phyloP scores from a whole-genome alignment of 1,140 invertebrate genomes.

The Neodiprion lecontei region DNA sequence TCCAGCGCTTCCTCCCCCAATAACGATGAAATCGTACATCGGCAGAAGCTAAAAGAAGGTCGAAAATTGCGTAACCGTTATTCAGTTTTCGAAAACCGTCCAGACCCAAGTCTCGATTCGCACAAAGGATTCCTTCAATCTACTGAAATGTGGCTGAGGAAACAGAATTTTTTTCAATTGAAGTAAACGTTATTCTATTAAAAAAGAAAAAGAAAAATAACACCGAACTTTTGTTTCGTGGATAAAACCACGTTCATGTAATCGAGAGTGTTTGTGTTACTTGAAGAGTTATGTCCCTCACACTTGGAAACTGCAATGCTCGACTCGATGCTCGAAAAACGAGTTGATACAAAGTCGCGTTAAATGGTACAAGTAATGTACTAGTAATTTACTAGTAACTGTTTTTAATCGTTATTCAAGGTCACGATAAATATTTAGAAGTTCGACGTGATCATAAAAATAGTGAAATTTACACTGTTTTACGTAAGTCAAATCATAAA shows the following conservation, averaged over 20 bases:
- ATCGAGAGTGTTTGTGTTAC: not conserved
- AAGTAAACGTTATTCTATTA: conserved; percentile 12
- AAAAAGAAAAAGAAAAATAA: not conserved
- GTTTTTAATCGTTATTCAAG: too few relatives aligned
- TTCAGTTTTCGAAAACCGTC: not conserved
- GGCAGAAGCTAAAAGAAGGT: conserved; percentile 67
- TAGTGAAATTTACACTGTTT: too few relatives aligned
- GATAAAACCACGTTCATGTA: not conserved
- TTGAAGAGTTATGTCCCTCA: too few relatives aligned
- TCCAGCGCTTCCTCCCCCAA: conserved; percentile 92
- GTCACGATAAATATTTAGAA: too few relatives aligned
- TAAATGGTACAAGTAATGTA: too few relatives aligned
- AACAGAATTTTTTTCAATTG: conserved; percentile 1
- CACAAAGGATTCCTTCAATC: not conserved
- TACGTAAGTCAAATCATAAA: too few relatives aligned
- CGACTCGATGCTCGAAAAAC: too few relatives aligned
- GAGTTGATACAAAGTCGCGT: too few relatives aligned
- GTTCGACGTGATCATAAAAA: too few relatives aligned
- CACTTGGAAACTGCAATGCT: too few relatives aligned
- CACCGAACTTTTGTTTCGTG: not conserved
- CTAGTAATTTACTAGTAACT: too few relatives aligned
- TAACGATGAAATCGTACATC: conserved; percentile 83
- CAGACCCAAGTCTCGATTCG: not conserved
- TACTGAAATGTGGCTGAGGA: not conserved
- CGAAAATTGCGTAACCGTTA: not conserved